Evolutionary conservation across 2,113 vertebrate genomes (phyloP).

Genomic region (Equus quagga): DNA sequence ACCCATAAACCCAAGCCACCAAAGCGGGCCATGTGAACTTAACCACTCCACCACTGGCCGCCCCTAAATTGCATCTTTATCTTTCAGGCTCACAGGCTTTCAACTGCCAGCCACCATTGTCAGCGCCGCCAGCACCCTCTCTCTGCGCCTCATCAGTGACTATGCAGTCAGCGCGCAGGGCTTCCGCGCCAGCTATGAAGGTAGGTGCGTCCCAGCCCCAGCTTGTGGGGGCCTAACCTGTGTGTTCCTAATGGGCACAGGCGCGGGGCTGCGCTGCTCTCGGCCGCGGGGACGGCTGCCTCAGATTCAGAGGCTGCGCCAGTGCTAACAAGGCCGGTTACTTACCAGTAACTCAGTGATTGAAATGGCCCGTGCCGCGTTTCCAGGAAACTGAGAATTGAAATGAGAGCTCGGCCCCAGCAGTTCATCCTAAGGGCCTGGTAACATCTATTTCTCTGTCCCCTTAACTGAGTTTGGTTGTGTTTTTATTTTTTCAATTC

Average conservation of each 20-base stretch:
- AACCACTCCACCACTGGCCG: too few relatives aligned
- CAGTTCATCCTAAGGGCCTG: conserved; percentile 28
- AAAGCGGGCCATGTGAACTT: too few relatives aligned
- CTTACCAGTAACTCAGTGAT: conserved; percentile 26
- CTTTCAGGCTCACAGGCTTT: conserved; percentile 97
- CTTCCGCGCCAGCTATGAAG: conserved; percentile 97
- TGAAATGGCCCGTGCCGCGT: neutral
- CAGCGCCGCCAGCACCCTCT: conserved; percentile 93
- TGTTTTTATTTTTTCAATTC: conserved; percentile 37
- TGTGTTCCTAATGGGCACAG: accelerated
- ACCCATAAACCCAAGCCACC: too few relatives aligned
- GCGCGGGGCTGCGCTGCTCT: neutral
- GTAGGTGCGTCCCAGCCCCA: conserved; percentile 85
- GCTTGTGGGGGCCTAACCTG: accelerated
- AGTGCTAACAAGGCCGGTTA: neutral
- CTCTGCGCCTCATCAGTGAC: conserved; percentile 96
- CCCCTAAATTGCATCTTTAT: conserved; percentile 63
- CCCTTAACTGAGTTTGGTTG: conserved; percentile 15
- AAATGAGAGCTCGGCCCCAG: neutral
- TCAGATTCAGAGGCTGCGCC: neutral
- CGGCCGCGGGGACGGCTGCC: neutral
- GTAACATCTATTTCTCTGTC: neutral
- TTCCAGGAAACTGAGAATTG: conserved; percentile 2
- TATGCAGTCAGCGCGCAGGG: conserved; percentile 99
- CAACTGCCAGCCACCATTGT: conserved; percentile 97